Conservation (phyloP, 1,140 invertebrate genomes). For the Heliconius hermathena region DNA sequence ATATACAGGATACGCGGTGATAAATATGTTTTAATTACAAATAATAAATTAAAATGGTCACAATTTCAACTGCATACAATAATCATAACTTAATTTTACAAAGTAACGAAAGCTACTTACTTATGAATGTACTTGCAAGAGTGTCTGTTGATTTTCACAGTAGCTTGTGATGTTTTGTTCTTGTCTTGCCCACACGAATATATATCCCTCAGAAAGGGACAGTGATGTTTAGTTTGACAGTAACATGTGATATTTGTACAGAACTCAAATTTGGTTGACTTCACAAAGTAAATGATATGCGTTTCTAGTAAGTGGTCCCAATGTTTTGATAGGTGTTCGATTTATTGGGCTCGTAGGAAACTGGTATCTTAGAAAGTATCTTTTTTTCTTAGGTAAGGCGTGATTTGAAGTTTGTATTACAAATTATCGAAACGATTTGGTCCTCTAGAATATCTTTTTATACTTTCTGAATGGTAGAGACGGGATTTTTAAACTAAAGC, state of each 20-base stretch:
- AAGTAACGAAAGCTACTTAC: slow-evolving; percentile 10
- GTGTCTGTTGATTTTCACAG: slow-evolving; percentile 50
- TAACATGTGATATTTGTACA: slow-evolving; percentile 3
- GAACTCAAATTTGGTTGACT: slow-evolving; percentile 14
- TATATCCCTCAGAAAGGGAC: slow-evolving; percentile 41
- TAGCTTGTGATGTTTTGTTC: slow-evolving; percentile 37
- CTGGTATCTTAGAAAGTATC: not conserved
- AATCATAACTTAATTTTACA: not conserved
- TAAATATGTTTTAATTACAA: too few species aligned
- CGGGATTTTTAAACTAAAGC: too few species aligned
- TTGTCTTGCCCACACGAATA: slow-evolving; percentile 18
- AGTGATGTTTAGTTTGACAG: slow-evolving; percentile 60
- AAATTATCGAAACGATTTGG: too few species aligned
- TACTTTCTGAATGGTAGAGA: not conserved
- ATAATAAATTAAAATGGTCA: not conserved
- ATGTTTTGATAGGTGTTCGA: slow-evolving; percentile 32
- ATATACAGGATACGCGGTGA: too few species aligned
- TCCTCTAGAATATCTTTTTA: not conserved
- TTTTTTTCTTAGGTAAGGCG: not conserved
- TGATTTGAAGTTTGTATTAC: not conserved
- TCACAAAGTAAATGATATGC: slow-evolving; percentile 23
- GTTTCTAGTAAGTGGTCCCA: slow-evolving; percentile 29
- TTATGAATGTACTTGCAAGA: slow-evolving; percentile 26
- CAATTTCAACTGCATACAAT: not conserved
- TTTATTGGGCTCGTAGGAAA: slow-evolving; percentile 22